Conservation (phyloP, 2,113 vertebrate species). For the Chloropsis hardwickii region DNA sequence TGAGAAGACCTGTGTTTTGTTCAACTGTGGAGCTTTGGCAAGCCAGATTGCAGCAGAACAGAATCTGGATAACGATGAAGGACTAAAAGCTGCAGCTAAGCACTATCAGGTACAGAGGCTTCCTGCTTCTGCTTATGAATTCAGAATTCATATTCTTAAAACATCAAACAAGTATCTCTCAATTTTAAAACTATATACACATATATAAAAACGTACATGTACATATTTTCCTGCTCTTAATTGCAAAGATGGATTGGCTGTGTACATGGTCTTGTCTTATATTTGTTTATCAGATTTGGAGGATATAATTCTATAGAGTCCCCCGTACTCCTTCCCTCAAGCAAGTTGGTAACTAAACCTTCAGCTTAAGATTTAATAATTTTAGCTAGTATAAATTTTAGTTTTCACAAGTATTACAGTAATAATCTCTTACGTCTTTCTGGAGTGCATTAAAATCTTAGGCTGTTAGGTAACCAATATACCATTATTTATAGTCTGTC, state of each 20-base stretch:
- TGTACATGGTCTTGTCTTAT: not conserved
- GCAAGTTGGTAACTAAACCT: not conserved
- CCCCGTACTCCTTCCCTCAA: not conserved
- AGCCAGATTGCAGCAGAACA: slow-evolving; percentile 97
- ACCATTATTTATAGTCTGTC: not conserved
- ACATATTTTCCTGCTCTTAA: not conserved
- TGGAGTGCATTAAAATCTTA: not conserved
- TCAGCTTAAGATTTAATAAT: not conserved
- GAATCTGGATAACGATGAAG: slow-evolving; percentile 96
- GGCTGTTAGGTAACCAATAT: not conserved
- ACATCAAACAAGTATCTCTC: not conserved
- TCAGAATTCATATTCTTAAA: not conserved
- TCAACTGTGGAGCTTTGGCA: slow-evolving; percentile 92
- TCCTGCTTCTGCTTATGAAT: not conserved
- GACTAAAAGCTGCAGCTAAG: slow-evolving; percentile 90
- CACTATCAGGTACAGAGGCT: slow-evolving; percentile 86
- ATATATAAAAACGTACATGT: not conserved
- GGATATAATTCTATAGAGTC: not conserved
- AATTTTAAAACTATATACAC: not conserved
- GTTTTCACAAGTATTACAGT: not conserved
- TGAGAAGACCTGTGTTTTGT: slow-evolving; percentile 96
- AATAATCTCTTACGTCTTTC: not conserved
- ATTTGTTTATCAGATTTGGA: not conserved
- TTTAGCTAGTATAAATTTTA: not conserved
- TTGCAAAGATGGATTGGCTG: not conserved